Evolutionary conservation across 1,140 invertebrate species (phyloP), one percentile per base, ranked within the genome.

Genomic region (Dufourea novaeangliae): DNA sequence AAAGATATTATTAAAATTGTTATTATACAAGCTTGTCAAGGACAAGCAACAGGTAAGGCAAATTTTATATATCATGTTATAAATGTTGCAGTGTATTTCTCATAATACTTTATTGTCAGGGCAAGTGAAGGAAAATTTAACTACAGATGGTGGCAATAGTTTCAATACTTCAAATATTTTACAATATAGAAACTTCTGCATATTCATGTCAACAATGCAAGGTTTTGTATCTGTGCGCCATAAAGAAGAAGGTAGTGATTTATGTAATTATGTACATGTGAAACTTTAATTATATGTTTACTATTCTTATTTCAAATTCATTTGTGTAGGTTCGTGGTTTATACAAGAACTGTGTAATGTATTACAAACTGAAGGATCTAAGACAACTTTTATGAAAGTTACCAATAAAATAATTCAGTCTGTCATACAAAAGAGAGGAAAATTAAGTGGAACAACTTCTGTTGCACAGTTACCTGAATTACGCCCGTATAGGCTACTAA

Each of bases 1-100:
- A 62, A 69, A 32, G 46, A 88, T 64, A 70, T 81, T 37, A 75
- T 87, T 46, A 89, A 89, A 86, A 63, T 88, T 72, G 62, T 88
- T 25, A 79, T 89, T n/a, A 64, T 84, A 74, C 87, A 89, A 78
- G 85, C 83, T 14, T 89, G 88, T 62, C 87, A 87, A 70, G 86
- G 85, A 78, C 59, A 79, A 10, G 44, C 5, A 41, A 50, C 22
- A 32, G 88, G 87, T 85, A 78, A 76, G 0, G 12, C 12, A 62
- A 52, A 52, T 66, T 41, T 50, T 59, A 59, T 8, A 52, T 14
- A 39, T 29, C 29, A 11, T 56, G n/a, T 44, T 61, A 25, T 56
- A 39, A 44, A 20, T 29, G 25, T 50, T 59, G 17, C 8, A 27
- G 10, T 46, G 0, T 61, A 61, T 1, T 32, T 32, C 50, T 12